Conservation (phyloP, 2,113 vertebrate genomes). For the Patagioenas fasciata region DNA sequence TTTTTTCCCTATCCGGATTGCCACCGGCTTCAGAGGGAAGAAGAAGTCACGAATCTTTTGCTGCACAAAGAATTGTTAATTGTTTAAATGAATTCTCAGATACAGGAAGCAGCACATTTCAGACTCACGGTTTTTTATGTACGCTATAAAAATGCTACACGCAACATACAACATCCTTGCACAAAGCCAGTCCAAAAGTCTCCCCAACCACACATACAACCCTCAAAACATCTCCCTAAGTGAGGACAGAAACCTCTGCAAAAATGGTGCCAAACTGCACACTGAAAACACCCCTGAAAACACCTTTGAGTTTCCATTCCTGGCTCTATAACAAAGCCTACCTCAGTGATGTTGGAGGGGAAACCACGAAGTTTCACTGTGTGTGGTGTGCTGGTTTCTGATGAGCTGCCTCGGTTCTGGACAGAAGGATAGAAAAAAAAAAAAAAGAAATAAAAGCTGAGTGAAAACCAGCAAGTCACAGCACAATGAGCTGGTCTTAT, state of each 20-base stretch:
- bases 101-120: background rate
- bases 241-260: background rate
- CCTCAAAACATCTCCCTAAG: background rate
- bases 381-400: slow-evolving; percentile 75
- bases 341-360: slow-evolving; percentile 88
- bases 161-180: background rate
- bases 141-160: accelerated
- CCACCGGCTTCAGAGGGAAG: slow-evolving; percentile 86
- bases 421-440: background rate
- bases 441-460: background rate
- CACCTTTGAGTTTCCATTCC: background rate
- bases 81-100: background rate
- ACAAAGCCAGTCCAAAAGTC: background rate
- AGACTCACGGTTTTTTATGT: accelerated
- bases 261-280: accelerated
- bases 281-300: too few relatives aligned
- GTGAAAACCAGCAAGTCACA: background rate
- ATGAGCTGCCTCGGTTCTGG: slow-evolving; percentile 49
- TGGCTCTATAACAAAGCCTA: background rate
- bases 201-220: accelerated
- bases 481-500: background rate
- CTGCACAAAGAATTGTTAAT: slow-evolving; percentile 61
- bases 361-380: slow-evolving; percentile 89
- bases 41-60: slow-evolving; percentile 91
- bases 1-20: slow-evolving; percentile 85